Conservation (phyloP, 2,113 vertebrate species). For the Hipposideros armiger region DNA sequence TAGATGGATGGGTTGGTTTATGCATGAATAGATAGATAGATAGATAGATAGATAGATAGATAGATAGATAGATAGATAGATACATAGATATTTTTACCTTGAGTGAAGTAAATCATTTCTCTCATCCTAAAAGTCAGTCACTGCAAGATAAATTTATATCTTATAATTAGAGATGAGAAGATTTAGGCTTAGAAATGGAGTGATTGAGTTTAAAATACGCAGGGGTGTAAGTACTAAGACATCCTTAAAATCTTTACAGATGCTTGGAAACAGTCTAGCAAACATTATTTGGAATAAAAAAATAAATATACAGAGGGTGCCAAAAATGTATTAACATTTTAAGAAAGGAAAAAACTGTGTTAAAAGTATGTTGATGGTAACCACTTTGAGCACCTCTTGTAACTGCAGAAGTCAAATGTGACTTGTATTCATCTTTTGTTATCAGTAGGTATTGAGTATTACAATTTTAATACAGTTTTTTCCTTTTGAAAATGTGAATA, state of each 20-base stretch:
- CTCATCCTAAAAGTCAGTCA: not conserved
- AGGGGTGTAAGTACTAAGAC: not conserved
- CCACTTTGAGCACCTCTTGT: no score
- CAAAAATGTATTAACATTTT: no score
- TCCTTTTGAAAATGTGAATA: no score
- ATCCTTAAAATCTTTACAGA: constrained; percentile 13
- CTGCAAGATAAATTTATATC: constrained; percentile 7
- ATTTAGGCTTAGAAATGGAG: not conserved
- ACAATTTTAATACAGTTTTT: no score
- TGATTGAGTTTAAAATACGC: constrained; percentile 22
- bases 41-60: not conserved
- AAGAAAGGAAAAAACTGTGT: no score
- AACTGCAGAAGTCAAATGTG: no score
- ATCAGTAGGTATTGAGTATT: no score
- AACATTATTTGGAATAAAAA: not conserved
- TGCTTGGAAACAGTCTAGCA: not conserved
- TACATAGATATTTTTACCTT: not conserved
- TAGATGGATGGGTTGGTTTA: not conserved
- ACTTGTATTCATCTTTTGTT: no score
- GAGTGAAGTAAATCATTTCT: constrained; percentile 36
- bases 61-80: not conserved
- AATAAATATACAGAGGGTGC: not conserved
- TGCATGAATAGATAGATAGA: not conserved
- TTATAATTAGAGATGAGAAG: constrained; percentile 22
- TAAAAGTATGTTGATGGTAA: no score